Conservation (phyloP, 2,113 vertebrate species). For the Erpornis zantholeuca region DNA sequence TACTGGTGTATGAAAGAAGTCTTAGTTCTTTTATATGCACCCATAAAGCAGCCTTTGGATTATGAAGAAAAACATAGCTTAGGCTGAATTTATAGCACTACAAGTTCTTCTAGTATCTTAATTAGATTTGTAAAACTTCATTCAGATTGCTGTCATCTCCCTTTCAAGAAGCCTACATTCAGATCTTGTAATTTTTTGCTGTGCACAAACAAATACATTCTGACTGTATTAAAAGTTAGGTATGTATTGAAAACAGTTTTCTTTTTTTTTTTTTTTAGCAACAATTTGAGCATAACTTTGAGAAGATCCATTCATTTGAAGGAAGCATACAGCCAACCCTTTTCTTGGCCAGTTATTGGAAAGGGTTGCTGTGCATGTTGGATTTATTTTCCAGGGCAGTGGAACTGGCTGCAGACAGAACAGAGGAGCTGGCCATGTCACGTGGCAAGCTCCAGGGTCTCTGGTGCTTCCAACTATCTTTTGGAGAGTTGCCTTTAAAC, state of each 20-base stretch:
- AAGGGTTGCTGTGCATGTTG: background rate
- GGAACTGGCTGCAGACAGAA: background rate
- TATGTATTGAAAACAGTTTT: background rate
- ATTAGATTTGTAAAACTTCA: background rate
- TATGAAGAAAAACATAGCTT: background rate
- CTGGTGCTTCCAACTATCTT: background rate
- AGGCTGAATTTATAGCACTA: background rate
- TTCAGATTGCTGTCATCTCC: background rate
- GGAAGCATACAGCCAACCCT: background rate
- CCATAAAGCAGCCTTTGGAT: background rate
- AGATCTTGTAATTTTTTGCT: background rate
- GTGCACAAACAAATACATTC: background rate
- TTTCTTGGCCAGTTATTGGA: background rate
- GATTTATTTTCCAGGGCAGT: background rate
- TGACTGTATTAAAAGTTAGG: background rate
- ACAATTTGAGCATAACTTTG: background rate
- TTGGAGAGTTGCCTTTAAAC: background rate
- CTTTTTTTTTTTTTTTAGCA: background rate
- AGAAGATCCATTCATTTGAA: background rate
- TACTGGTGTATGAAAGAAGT: background rate
- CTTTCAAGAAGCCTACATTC: background rate
- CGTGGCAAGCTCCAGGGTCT: background rate
- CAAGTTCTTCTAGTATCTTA: background rate
- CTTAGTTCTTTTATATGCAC: background rate
- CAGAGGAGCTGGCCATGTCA: background rate